Evolutionary conservation across 2,113 vertebrate species (phyloP), one percentile per base, ranked within the genome.

Genomic region (Rhinogobius similis): DNA sequence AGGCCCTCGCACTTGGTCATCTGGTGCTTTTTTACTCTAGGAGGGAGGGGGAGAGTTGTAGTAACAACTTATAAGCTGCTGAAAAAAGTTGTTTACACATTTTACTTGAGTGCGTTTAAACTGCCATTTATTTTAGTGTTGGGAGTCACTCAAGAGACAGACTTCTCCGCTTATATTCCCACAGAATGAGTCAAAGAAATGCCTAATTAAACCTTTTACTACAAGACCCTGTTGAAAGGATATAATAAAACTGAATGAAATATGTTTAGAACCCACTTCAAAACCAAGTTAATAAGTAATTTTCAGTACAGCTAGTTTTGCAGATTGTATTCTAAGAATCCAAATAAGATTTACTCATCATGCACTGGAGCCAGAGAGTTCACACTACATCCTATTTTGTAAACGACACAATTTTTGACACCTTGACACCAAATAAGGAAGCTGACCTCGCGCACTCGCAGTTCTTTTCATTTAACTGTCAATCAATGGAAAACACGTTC

Each of bases 71-170:
- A 90, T 87, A 88, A 88, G 86, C 88, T 76, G 82, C 73, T 81
- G 76, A 91, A 83, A 91, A 91, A 90, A 90, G 88, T 88, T 89
- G 86, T 90, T 93, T 90, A 89, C 86, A 82, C 86, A 83, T 85
- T 90, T 82, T 68, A 66, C 76, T 86, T 70, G 75, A 76, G 78
- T 69, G 70, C 86, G 74, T 82, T 87, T 79, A 81, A 73, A 80
- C 82, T 77, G 78, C 88, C 85, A 83, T 82, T 82, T 20, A 32
- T 43, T 55, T 58, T 62, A 46, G 78, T 73, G 67, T 74, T 72
- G 64, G 62, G 21, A 58, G 29, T 64, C 70, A 21, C 46, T 10
- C 20, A 41, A 36, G 52, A 72, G 77, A 73, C 70, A 65, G 7
- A 59, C 26, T 77, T 69, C 76, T 82, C 81, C 48, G 65, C 65